Base-by-base conservation (phyloP, 2,797 vertebrate genomes). In the Diplodus puntazzo region DNA sequence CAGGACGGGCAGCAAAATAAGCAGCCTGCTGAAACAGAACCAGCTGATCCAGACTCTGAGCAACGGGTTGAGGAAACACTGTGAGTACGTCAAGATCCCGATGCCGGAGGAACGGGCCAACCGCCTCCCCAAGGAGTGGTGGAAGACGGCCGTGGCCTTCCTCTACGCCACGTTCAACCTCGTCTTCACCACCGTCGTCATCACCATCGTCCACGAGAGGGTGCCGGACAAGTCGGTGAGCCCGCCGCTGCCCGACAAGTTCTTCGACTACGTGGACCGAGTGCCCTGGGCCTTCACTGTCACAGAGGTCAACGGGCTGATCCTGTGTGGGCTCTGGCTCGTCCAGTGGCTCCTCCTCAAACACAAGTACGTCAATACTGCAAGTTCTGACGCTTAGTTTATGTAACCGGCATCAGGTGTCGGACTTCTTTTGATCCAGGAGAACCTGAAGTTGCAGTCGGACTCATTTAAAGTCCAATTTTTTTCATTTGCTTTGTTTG, bases 171-270 rank as follows among this genome's bases (percentile, higher is more conserved):
- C 95, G 21, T 96, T 96, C 89, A 97, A 95, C 91, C 95, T 99
- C 18, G 75, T 99, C 83, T 92, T 98, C 87, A 99, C 97, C 23
- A 97, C 97, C 0, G 96, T 98, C 48, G 94, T 99, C 95, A 99
- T 99, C 92, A 98, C 98, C 11, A 88, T 99, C 10, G 96, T 99
- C 30, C 97, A 99, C 13, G 98, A 99, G 90, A 92, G 98, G 74
- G 98, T 99, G 6, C 98, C 98, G 20, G 97, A 97, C 88, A 98
- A 97, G 90, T 95, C 97, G 13, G 84, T 95, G 50, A 98, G 93
- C 91, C 97, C 98, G 70, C 98, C 98, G 0, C 96, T 99, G 85
- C 98, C 98, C 1, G 98, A 99, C 90, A 99, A 98, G 91, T 99
- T 99, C 92, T 99, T 99, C 61, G 97, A 99, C 93, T 98, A 98